Base-by-base conservation (phyloP, 2,797 vertebrate species). In the Sebastes elongatus region DNA sequence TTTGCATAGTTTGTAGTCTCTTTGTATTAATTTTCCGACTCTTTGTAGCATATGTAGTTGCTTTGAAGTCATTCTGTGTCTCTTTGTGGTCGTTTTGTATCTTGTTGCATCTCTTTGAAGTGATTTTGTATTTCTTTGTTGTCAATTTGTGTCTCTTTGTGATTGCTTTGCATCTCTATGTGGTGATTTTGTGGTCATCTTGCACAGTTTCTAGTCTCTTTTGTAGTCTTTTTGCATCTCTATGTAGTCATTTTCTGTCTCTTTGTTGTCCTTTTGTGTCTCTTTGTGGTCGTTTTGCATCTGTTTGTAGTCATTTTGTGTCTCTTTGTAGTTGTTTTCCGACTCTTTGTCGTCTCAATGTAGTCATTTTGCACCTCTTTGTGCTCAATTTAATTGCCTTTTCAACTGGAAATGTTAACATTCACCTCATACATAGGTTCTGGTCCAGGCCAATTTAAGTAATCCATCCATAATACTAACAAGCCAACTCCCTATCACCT, bases 361-460 rank as follows among this genome's bases (percentile, higher is more conserved):
- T 28, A 6, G 18, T 46, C 2, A n/a, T 20, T 52, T 52, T 68
- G 4, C 7, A n/a, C 14, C 13, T 32, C n/a, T 46, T 73, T 67
- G 9, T 49, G 13, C 16, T 8, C 6, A 4, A 27, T 78, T 32
- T 4, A 70, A 16, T 32, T 25, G 49, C 23, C 76, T 65, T 10
- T 71, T 32, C 2, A 55, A 42, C 9, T 61, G 38, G 55, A 73
- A 59, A 25, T 46, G 10, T 28, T 6, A 56, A 46, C 23, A 65
- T 13, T 32, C 46, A 53, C n/a, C 27, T 33, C 18, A 69, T 35
- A 10, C 27, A 56, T 25, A 57, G 33, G 67, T 20, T 64, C 22
- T 76, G 32, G 46, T 63, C 59, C 25, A 22, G 53, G 10, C 35
- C 35, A 25, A 60, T 71, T 60, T 56, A 66, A 60, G 35, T 59